Evolutionary conservation across 2,797 vertebrate genomes (phyloP).

Genomic region (Microctenopoma stevenorrisi): DNA sequence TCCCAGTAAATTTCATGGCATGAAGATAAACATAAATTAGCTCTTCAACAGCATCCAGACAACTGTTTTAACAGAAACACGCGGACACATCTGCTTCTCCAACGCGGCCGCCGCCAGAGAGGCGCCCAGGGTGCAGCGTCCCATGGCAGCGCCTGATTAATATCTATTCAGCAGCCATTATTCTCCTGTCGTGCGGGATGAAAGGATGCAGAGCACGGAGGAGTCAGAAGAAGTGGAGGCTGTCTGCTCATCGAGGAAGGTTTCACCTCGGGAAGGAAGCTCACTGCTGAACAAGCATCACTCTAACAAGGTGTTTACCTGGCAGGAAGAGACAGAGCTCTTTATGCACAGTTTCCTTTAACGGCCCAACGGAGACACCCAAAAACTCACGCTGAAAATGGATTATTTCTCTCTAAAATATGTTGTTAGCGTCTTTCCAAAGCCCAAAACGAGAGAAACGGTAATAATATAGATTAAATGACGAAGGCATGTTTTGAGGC

Average conservation of each 20-base stretch:
- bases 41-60: slow-evolving; percentile 26
- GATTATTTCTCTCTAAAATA: too few relatives aligned
- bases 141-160: slow-evolving; percentile 61
- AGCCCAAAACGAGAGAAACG: too few relatives aligned
- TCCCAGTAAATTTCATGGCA: slow-evolving; percentile 33
- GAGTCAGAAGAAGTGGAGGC: slow-evolving; percentile 13
- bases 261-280: slow-evolving; percentile 14
- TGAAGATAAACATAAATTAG: slow-evolving; percentile 16
- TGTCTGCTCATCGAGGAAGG: background rate
- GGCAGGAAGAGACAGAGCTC: background rate
- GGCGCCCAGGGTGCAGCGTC: slow-evolving; percentile 27
- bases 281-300: slow-evolving; percentile 27
- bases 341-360: slow-evolving; percentile 9
- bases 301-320: slow-evolving; percentile 39
- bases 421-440: too few relatives aligned
- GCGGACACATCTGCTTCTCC: slow-evolving; percentile 37
- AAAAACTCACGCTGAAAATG: slow-evolving; percentile 10
- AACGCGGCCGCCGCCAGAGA: slow-evolving; percentile 42
- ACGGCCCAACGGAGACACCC: slow-evolving; percentile 33
- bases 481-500: too few relatives aligned
- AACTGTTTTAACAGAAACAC: slow-evolving; percentile 34
- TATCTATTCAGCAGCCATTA: slow-evolving; percentile 58
- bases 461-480: too few relatives aligned
- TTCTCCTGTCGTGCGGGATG: slow-evolving; percentile 61
- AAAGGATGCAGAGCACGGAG: slow-evolving; percentile 8